Evolutionary conservation across 2,888 invertebrate genomes (phyloP).

Genomic region (Sinohyriopsis cumingii): DNA sequence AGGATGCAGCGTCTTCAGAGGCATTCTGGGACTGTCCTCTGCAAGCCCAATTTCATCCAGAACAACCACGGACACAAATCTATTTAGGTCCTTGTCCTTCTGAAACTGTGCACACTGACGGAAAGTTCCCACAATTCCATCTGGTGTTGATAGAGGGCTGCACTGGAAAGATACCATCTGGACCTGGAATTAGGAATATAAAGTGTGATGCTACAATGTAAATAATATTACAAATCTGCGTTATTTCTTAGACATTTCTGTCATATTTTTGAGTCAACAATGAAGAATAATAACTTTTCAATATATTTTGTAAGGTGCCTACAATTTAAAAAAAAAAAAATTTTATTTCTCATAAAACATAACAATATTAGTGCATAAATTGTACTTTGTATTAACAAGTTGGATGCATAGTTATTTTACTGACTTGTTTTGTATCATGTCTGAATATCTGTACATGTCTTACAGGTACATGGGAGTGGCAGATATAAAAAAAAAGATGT

Average conservation of each 20-base stretch:
- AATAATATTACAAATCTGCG: no score
- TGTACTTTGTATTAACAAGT: no score
- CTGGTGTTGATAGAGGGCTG: slow-evolving; percentile 65
- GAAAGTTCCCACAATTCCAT: slow-evolving; percentile 65
- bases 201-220: no score
- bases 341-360: not conserved
- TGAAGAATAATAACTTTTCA: no score
- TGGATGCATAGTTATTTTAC: no score
- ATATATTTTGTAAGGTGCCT: no score
- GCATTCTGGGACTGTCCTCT: slow-evolving; percentile 68
- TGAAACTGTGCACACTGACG: slow-evolving; percentile 65
- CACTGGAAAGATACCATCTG: slow-evolving; percentile 70
- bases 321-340: not conserved
- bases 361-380: not conserved
- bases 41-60: slow-evolving; percentile 68
- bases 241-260: no score
- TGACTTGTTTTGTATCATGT: no score
- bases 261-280: no score
- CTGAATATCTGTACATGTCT: no score
- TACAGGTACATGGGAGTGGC: no score
- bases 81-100: slow-evolving; percentile 56
- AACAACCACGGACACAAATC: slow-evolving; percentile 66
- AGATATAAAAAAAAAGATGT: no score
- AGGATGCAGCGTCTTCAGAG: slow-evolving; percentile 68
- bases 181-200: slow-evolving; percentile 33